Base-by-base conservation (phyloP, 2,888 invertebrate species). In the Machimus atricapillus region DNA sequence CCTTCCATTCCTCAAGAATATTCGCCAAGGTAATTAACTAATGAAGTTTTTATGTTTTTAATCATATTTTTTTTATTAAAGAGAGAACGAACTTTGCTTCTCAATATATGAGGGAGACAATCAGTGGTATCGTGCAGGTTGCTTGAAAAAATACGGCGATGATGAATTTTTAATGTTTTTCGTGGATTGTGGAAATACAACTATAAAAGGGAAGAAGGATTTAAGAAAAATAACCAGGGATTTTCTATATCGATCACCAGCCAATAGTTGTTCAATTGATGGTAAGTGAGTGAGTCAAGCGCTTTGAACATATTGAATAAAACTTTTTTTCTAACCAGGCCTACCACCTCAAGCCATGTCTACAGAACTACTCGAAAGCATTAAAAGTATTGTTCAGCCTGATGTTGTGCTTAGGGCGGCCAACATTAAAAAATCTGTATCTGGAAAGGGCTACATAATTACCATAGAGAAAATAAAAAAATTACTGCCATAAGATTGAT, bases 101-200 rank as follows among this genome's bases (percentile, higher is more conserved):
- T 88, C 89, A 3, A 86, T 90, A 31, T 90, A 88, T 86, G 89
- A 89, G 14, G 89, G 86, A 0, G 90, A 90, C 77, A 89, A 89
- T 1, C 89, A 90, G 27, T 90, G 90, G 90, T 90, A 90, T 87
- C 90, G 90, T 34, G 90, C 90, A 0, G 9, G 89, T n/a, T 90
- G 90, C 37, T 23, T 90, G 1, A 85, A 89, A 34, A 7, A 85
- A 3, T 66, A 86, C 77, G 86, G 88, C 1, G 89, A 90, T 43
- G 89, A 89, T 40, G 88, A 52, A 9, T 90, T 88, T 77, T 73
- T 83, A n/a, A 88, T 90, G 0, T 88, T 90, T 89, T 90, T 89
- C 86, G 23, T 90, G 37, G 90, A 90, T 73, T 90, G 89, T 87
- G 90, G 90, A 1, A 90, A 90, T 43, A 87, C 89, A 27, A 87